These are phyloP conservation scores for Tetheella fluctuosa DNA, from an alignment of 2,888 invertebrate species.

Conservation along the genomic window DNA sequence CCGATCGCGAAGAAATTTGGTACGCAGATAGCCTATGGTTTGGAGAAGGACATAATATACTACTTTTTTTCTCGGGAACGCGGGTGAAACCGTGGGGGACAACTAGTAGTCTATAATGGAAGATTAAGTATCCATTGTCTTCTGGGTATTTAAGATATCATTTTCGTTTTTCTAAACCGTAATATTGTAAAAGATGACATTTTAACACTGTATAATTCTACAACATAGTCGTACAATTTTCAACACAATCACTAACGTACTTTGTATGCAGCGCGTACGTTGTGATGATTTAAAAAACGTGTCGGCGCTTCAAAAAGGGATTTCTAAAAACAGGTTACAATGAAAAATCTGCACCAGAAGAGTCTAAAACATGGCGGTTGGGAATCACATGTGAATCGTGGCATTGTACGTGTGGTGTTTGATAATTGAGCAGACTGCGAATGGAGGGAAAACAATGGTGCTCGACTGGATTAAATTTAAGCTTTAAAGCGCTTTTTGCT, in stretches of 20 bases:
- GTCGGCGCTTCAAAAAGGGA: conserved; percentile 46
- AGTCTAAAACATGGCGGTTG: conserved; percentile 28
- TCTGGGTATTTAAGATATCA: no score
- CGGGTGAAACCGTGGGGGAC: no score
- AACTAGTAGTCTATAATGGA: no score
- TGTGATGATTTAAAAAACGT: conserved; percentile 67
- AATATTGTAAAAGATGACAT: background rate
- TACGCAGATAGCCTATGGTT: no score
- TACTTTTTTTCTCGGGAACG: no score
- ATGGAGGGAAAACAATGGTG: conserved; percentile 1
- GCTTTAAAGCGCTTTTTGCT: conserved; percentile 8
- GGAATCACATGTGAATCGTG: conserved; percentile 16
- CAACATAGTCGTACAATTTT: conserved; percentile 23
- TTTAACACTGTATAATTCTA: background rate
- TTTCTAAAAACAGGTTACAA: conserved; percentile 35
- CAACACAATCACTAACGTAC: conserved; percentile 34
- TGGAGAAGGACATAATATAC: no score
- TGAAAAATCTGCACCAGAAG: conserved; percentile 27
- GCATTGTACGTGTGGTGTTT: conserved; percentile 8
- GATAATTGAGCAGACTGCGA: background rate
- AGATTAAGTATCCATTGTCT: no score
- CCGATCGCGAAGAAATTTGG: no score
- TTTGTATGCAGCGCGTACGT: conserved; percentile 54
- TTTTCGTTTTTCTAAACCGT: no score
- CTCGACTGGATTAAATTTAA: conserved; percentile 8